Conservation (phyloP, 2,113 vertebrate species). For the Macquaria australasica region DNA sequence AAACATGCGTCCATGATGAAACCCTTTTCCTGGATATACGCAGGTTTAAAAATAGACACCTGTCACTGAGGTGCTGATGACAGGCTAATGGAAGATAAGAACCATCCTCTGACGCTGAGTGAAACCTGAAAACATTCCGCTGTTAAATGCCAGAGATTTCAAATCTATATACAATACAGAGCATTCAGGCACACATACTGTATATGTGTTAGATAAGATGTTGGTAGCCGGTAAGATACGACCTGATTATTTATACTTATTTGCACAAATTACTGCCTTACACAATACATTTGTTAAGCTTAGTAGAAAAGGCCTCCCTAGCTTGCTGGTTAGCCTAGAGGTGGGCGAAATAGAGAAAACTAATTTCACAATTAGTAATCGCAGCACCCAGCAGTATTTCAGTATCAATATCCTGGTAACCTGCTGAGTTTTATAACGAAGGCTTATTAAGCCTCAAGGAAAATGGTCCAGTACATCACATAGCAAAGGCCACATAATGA, state of each 20-base stretch:
- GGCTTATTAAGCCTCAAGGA: neutral
- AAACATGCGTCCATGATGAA: constrained; percentile 8
- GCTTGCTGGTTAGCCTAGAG: neutral
- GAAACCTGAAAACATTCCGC: constrained; percentile 34
- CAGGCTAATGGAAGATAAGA: constrained; percentile 23
- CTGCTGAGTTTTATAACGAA: neutral
- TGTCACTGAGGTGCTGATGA: constrained; percentile 53
- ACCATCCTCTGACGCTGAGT: constrained; percentile 3
- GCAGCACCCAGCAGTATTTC: neutral
- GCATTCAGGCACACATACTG: neutral
- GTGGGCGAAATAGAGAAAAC: neutral
- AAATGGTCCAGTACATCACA: neutral
- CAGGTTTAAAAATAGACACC: constrained; percentile 54
- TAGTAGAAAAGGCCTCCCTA: neutral
- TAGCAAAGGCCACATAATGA: neutral
- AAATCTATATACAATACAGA: constrained; percentile 26
- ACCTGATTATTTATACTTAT: constrained; percentile 9
- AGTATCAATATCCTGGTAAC: neutral
- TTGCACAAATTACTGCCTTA: constrained; percentile 5
- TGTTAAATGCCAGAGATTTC: constrained; percentile 18
- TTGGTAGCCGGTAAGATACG: constrained; percentile 1
- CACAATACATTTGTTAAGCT: neutral
- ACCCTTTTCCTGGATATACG: constrained; percentile 19
- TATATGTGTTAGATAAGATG: constrained; percentile 17
- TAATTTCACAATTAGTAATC: neutral